Conservation (phyloP, 2,797 vertebrate genomes). For the Liasis olivaceus region DNA sequence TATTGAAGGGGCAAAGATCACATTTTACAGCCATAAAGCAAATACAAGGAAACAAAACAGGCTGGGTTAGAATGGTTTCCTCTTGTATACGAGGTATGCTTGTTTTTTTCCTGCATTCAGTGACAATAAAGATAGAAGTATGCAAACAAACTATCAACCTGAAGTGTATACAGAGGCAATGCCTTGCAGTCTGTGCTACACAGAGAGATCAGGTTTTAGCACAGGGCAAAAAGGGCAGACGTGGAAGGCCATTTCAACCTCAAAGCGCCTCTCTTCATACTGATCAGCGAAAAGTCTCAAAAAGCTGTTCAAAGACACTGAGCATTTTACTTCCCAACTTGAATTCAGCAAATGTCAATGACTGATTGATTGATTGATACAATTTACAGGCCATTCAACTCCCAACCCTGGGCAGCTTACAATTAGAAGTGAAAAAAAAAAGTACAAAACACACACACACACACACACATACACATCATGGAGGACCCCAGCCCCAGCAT, state of each 20-base stretch:
- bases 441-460: too few relatives aligned
- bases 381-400: too few relatives aligned
- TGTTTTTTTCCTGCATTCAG: not conserved
- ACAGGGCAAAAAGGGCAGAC: not conserved
- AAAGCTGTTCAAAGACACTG: not conserved
- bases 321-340: not conserved
- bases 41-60: not conserved
- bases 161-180: too few relatives aligned
- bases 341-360: not conserved
- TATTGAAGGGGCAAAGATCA: not conserved
- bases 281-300: not conserved
- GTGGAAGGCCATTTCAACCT: not conserved
- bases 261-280: too few relatives aligned
- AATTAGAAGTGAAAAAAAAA: too few relatives aligned
- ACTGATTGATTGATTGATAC: not conserved
- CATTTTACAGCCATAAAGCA: not conserved
- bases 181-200: not conserved
- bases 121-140: too few relatives aligned
- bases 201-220: not conserved
- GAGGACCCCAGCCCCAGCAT: too few relatives aligned
- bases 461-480: too few relatives aligned
- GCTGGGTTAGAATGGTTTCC: not conserved
- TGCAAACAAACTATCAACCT: too few relatives aligned
- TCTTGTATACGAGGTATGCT: not conserved
- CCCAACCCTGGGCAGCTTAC: too few relatives aligned